Conservation (phyloP, 2,888 invertebrate genomes). For the Trachelus troglodyta region DNA sequence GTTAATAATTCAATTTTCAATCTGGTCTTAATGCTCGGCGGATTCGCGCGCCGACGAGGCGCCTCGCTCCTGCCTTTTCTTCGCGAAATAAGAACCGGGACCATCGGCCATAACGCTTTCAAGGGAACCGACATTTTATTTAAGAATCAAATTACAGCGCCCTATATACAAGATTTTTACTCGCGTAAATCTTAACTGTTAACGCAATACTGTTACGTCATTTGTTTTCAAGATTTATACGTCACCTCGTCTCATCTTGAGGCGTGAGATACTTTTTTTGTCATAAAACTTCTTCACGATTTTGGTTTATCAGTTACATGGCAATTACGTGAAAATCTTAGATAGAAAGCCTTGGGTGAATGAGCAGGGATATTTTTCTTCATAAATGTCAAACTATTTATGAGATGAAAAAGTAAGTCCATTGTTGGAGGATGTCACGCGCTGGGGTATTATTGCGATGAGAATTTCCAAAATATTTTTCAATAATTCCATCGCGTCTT, state of each 20-base stretch:
- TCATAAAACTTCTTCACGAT: neutral
- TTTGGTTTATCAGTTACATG: neutral
- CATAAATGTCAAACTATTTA: neutral
- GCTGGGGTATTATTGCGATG: neutral
- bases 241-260: no score
- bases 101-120: neutral
- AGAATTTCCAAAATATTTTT: neutral
- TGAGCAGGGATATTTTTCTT: neutral
- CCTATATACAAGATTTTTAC: neutral
- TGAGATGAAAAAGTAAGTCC: neutral
- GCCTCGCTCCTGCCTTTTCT: constrained; percentile 13
- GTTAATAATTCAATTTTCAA: constrained; percentile 57
- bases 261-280: neutral
- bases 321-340: neutral
- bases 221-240: neutral
- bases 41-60: neutral
- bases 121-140: constrained; percentile 1
- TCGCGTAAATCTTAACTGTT: neutral
- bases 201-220: neutral
- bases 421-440: neutral
- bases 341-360: neutral
- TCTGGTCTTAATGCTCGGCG: constrained; percentile 43
- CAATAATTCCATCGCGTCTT: neutral
- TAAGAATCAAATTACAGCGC: neutral
- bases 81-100: constrained; percentile 6